These are phyloP conservation scores for Acheta domesticus DNA, from an alignment of 2,888 invertebrate species.

Conservation along the genomic window DNA sequence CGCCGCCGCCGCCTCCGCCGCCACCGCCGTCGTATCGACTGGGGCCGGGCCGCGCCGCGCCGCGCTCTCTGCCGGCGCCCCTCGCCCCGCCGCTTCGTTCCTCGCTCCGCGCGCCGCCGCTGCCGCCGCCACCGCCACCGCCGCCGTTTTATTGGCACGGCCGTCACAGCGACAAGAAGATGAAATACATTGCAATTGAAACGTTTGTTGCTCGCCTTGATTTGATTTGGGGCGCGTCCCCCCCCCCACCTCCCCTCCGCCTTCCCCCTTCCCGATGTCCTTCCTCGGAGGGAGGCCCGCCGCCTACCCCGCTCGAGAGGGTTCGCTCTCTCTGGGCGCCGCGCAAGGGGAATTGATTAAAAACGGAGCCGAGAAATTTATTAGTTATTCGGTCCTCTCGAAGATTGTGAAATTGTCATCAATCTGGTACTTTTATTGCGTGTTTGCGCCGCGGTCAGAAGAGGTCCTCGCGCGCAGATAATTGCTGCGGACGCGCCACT, in stretches of 20 bases:
- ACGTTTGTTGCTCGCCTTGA: constrained; percentile 6
- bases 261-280: too few species aligned
- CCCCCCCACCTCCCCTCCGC: background rate
- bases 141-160: constrained; percentile 1
- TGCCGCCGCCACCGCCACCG: background rate
- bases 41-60: background rate
- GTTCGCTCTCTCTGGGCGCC: background rate
- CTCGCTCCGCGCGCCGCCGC: background rate
- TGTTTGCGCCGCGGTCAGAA: background rate
- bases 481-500: background rate
- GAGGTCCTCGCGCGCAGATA: background rate
- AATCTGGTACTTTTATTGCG: background rate
- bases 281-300: too few species aligned
- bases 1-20: background rate
- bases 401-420: constrained; percentile 18
- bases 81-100: background rate
- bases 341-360: constrained; percentile 9
- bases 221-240: background rate
- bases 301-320: background rate
- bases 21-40: background rate
- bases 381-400: background rate
- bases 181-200: constrained; percentile 18
- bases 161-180: constrained; percentile 18
- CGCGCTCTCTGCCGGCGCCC: background rate
- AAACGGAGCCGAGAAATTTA: constrained; percentile 10